These are phyloP conservation scores for Deilephila elpenor DNA, from an alignment of 2,888 invertebrate species.

Conservation along the genomic window DNA sequence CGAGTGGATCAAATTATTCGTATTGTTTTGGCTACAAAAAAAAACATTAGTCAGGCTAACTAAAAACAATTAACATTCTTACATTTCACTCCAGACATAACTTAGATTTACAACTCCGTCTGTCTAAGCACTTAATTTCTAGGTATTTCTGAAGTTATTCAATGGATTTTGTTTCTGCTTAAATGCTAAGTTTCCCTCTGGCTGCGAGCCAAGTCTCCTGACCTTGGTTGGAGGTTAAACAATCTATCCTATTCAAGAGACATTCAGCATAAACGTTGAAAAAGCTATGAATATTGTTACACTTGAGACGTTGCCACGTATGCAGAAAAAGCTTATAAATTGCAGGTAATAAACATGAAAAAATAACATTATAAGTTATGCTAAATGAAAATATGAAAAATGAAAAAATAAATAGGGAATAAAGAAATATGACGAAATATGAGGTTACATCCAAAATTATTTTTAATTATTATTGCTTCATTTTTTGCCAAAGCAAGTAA, in stretches of 20 bases:
- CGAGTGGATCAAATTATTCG: not conserved
- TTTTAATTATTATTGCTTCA: too few relatives aligned
- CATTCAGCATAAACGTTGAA: not conserved
- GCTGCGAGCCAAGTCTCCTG: not conserved
- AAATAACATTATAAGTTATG: not conserved
- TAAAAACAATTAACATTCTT: too few relatives aligned
- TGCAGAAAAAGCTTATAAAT: not conserved
- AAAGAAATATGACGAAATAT: too few relatives aligned
- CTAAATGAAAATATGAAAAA: not conserved
- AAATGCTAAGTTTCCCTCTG: not conserved
- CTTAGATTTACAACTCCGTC: not conserved
- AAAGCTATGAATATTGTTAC: conserved; percentile 5
- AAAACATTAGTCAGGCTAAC: not conserved
- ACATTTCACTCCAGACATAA: not conserved
- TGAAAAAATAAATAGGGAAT: not conserved
- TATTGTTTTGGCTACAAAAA: not conserved
- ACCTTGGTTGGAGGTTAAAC: not conserved
- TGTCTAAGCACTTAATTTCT: not conserved
- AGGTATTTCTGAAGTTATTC: conserved; percentile 5
- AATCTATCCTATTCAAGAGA: conserved; percentile 1
- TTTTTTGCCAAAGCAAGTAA: too few relatives aligned
- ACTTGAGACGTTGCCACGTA: not conserved
- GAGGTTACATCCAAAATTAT: too few relatives aligned
- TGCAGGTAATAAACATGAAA: not conserved
- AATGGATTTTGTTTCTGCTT: not conserved